phyloP scores from a whole-genome alignment of 2,113 vertebrate genomes.

The Agapornis roseicollis region DNA sequence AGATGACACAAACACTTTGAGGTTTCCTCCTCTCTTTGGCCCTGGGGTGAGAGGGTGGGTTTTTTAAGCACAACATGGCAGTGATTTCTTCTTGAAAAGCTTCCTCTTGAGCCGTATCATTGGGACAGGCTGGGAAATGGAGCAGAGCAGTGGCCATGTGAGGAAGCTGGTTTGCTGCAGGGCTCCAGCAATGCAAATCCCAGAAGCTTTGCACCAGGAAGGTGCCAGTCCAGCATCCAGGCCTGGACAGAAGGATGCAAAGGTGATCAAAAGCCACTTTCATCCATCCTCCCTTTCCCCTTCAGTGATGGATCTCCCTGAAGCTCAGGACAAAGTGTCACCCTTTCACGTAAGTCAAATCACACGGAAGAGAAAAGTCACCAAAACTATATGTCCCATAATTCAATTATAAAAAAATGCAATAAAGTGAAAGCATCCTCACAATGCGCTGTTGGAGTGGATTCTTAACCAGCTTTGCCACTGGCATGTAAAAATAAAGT shows the following conservation, averaged over 20 bases:
- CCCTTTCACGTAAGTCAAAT: not conserved
- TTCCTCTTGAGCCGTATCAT: fast-evolving
- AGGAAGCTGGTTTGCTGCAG: not conserved
- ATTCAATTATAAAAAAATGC: slow-evolving; percentile 38
- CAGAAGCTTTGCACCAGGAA: not conserved
- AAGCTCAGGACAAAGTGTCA: not conserved
- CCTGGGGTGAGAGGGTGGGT: not conserved
- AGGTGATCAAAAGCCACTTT: not conserved
- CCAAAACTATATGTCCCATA: slow-evolving; percentile 6
- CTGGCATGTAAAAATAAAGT: slow-evolving; percentile 28
- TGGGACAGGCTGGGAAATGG: not conserved
- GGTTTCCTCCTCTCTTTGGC: not conserved
- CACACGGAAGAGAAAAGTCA: not conserved
- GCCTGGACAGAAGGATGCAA: not conserved
- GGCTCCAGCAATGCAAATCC: not conserved
- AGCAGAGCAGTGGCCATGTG: not conserved
- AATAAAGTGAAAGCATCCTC: slow-evolving; percentile 23
- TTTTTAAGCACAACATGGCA: not conserved
- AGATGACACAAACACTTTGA: not conserved
- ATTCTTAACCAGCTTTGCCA: slow-evolving; percentile 33
- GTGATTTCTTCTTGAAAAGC: not conserved
- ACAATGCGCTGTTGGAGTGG: not conserved
- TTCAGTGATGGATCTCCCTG: not conserved
- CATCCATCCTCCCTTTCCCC: not conserved
- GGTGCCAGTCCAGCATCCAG: not conserved